Evolutionary conservation across 2,797 vertebrate genomes (phyloP), one percentile per base, ranked within the genome.

Genomic region (Todus mexicanus): DNA sequence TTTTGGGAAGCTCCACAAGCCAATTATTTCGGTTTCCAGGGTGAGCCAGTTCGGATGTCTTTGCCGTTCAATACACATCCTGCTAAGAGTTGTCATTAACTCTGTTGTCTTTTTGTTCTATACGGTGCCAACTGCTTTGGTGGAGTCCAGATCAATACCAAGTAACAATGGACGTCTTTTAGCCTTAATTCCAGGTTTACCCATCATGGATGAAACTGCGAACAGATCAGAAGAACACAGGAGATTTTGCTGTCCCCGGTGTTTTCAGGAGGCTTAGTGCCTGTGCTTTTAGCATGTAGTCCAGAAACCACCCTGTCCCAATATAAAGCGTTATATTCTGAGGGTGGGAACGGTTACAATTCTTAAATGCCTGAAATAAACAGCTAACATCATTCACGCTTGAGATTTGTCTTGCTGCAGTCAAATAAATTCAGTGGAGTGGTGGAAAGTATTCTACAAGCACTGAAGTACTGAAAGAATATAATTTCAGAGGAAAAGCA

Each of bases 1-100:
- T 94, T 71, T 81, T n/a, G 22, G 74, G 63, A 81, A 92, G 76
- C 61, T 80, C 66, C 76, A 66, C 40, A 42, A 87, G 84, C 77
- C 90, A 93, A 79, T 96, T 92, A 96, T 84, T 95, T 90, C 83
- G 76, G 90, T 87, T 95, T 82, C 91, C 77, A 92, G 78, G 89
- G 92, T 57, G 79, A 92, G 66, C 16, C 8, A 5, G 51, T 91
- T 93, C 80, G 92, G 82, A 87, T 77, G 84, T 77, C 88, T 70
- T 71, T 78, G 69, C 71, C 5, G 7, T 82, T 92, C 68, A 59
- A 84, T 83, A 92, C 37, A 37, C 48, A 74, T 43, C 86, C 37
- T 64, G 91, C 76, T 90, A 76, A 90, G 48, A 68, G 64, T 16
- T 92, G 90, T 95, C 84, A 82, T 93, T 89, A 92, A 77, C 60